Conservation (phyloP, 2,888 invertebrate species). For the Melieria omissa region DNA sequence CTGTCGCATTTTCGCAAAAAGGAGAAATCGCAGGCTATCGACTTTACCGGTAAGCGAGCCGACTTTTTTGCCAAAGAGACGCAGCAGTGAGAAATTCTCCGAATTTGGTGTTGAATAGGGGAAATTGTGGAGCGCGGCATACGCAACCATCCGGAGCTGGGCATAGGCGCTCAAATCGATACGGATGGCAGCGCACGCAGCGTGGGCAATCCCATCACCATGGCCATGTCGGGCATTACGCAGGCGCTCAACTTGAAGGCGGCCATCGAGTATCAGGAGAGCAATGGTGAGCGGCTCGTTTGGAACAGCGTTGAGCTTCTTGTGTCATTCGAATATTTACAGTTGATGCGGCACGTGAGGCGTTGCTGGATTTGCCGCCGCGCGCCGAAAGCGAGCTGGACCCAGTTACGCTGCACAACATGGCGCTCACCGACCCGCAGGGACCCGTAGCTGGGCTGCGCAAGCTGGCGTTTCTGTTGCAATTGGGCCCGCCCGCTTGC, state of each 20-base stretch:
- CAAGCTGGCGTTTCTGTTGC: slow-evolving; percentile 90
- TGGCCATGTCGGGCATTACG: slow-evolving; percentile 95
- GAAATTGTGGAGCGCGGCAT: slow-evolving; percentile 97
- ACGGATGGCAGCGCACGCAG: slow-evolving; percentile 73
- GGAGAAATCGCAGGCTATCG: slow-evolving; percentile 91
- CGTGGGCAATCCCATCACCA: slow-evolving; percentile 75
- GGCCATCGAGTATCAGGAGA: slow-evolving; percentile 95
- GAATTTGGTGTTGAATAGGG: slow-evolving; percentile 42
- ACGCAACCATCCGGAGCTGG: slow-evolving; percentile 95
- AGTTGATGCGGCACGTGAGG: slow-evolving; percentile 87
- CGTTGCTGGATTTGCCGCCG: slow-evolving; percentile 89
- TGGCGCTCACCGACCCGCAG: slow-evolving; percentile 88
- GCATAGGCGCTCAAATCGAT: slow-evolving; percentile 97
- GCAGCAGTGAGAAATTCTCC: not conserved
- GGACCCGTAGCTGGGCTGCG: slow-evolving; percentile 89
- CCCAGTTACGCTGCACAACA: slow-evolving; percentile 96
- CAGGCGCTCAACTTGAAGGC: slow-evolving; percentile 99
- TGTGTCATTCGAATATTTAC: not conserved
- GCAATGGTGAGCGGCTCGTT: slow-evolving; percentile 73
- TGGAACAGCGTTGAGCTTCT: not conserved
- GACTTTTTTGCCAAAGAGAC: not conserved
- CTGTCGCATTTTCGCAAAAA: slow-evolving; percentile 93
- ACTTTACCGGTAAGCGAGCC: slow-evolving; percentile 79
- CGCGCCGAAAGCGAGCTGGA: slow-evolving; percentile 97
- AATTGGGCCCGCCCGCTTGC: slow-evolving; percentile 87